Evolutionary conservation across 2,797 vertebrate genomes (phyloP), one percentile per base, ranked within the genome.

Genomic region (Pseudochaenichthys georgianus): DNA sequence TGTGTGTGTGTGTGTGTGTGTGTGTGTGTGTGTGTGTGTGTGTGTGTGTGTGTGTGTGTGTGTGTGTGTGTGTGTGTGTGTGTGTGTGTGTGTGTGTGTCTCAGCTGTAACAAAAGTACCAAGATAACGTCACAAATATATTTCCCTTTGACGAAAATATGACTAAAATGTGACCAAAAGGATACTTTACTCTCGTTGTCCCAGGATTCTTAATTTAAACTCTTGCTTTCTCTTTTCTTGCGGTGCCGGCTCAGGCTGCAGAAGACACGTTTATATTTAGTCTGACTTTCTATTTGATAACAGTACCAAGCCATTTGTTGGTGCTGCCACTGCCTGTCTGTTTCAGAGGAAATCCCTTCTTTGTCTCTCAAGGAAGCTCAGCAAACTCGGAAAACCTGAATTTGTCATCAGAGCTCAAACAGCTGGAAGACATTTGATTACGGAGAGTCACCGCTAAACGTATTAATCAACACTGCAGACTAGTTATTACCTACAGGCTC

Each of bases 321-420:
- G 87, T 90, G 81, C 87, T 89, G 87, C 89, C 82, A 83, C 84
- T 83, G 90, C 86, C 88, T 91, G 92, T 93, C 90, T 92, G 86
- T 78, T 90, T 83, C 75, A 87, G 84, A 95, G 94, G 94, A 95
- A 95, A 94, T 95, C 94, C 94, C 90, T 93, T 74, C 91, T 95
- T 95, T 95, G 95, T 95, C 92, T 93, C 85, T 89, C 77, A 85
- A 94, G 94, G 94, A 95, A 95, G 89, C 89, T 90, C 81, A 69
- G 84, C 84, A 87, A 89, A 93, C 83, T 90, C 85, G 89, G 88
- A 90, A 84, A 93, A 93, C 83, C 89, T 94, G 88, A 94, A 93
- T 91, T 91, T 93, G 90, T 90, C 94, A 93, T 92, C 91, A 84
- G 77, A 92, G 90, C 70, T 82, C 77, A 91, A 91, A 94, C 88